Conservation (phyloP, 92 coral and sea anemone genomes). For the Micromussa lordhowensis region DNA sequence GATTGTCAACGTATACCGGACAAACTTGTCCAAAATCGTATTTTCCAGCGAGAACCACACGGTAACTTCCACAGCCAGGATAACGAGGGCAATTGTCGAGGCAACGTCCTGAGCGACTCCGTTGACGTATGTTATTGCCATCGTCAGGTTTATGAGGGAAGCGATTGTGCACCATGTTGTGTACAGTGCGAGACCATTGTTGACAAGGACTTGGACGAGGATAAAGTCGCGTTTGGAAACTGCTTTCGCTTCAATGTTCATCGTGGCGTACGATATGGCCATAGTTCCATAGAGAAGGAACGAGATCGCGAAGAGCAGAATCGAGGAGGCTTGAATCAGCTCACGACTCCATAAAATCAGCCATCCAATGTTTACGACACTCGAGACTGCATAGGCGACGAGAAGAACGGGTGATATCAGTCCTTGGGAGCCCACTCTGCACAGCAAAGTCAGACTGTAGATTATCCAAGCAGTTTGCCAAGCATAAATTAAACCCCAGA, state of each 20-base stretch:
- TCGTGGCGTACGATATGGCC: conserved; percentile 64
- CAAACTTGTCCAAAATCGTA: conserved; percentile 67
- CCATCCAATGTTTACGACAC: conserved; percentile 72
- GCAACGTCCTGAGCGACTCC: conserved; percentile 69
- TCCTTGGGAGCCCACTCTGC: conserved; percentile 57
- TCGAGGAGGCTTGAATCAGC: conserved; percentile 56
- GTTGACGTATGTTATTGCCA: conserved; percentile 76
- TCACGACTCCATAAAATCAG: conserved; percentile 70
- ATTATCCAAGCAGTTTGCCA: conserved; percentile 81
- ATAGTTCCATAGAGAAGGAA: conserved; percentile 67
- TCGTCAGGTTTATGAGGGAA: conserved; percentile 83
- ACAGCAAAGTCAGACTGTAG: conserved; percentile 77
- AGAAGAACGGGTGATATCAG: conserved; percentile 67
- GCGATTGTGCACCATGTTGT: conserved; percentile 91
- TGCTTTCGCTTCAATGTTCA: conserved; percentile 56
- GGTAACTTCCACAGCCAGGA: conserved; percentile 78
- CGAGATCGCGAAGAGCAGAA: conserved; percentile 59
- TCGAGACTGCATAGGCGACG: conserved; percentile 56
- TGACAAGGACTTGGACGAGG: conserved; percentile 70
- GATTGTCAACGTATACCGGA: conserved; percentile 78
- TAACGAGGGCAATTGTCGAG: conserved; percentile 68
- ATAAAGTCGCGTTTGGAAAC: conserved; percentile 64
- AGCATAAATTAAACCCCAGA: conserved; percentile 92
- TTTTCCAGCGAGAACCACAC: conserved; percentile 88
- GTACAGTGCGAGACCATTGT: conserved; percentile 89